Evolutionary conservation across 30 jellyfish, hydroid and myxozoan genomes (phyloP).

Genomic region (Turritopsis rubra): DNA sequence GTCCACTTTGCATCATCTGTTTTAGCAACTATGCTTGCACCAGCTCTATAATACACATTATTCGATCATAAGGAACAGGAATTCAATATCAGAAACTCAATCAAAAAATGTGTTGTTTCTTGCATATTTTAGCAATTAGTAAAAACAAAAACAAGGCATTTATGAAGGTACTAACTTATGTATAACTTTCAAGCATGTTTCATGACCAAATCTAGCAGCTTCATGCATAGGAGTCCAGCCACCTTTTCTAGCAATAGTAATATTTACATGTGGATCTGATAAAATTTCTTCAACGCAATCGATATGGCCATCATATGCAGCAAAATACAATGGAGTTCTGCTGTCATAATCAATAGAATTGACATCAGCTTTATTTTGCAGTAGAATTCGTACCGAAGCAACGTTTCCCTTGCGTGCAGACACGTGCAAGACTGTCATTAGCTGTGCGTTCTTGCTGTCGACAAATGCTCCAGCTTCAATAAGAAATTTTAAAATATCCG

Average conservation of each 20-base stretch:
- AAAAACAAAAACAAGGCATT: too few relatives aligned
- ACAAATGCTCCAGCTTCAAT: conserved; percentile 54
- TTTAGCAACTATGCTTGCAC: conserved; percentile 40
- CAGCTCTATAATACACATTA: conserved; percentile 37
- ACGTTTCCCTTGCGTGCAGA: conserved; percentile 50
- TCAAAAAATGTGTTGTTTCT: too few relatives aligned
- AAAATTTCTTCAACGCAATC: conserved; percentile 50
- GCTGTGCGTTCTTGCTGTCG: conserved; percentile 66
- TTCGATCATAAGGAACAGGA: too few relatives aligned
- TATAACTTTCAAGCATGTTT: conserved; percentile 37
- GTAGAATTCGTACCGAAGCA: not conserved
- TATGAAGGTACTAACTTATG: conserved; percentile 67
- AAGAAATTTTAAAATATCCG: conserved; percentile 38
- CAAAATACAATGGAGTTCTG: conserved; percentile 73
- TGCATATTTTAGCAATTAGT: too few relatives aligned
- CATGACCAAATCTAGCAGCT: conserved; percentile 70
- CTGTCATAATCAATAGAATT: conserved; percentile 62
- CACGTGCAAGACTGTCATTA: conserved; percentile 63
- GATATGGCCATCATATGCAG: conserved; percentile 57
- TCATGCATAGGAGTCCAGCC: conserved; percentile 93
- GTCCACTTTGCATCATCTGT: conserved; percentile 94
- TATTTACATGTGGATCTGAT: conserved; percentile 19
- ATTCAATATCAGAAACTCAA: too few relatives aligned
- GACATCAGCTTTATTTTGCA: conserved; percentile 42
- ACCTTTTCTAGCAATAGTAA: conserved; percentile 58